These are phyloP conservation scores for Blastomussa wellsi DNA, from an alignment of 92 coral and sea anemone species.

Conservation along the genomic window DNA sequence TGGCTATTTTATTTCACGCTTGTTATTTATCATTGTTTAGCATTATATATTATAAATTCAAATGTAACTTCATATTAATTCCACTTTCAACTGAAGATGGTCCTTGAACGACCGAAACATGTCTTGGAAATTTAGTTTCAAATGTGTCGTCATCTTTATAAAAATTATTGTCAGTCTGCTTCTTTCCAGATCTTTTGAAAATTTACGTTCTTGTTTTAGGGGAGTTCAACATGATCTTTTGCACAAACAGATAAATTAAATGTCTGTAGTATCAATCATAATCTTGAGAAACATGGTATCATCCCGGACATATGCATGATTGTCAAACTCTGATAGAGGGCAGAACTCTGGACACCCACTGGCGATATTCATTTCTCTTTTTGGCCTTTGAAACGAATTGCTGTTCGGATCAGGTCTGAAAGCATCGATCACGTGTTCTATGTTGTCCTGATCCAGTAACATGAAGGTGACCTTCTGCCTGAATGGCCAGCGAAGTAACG, in stretches of 20 bases:
- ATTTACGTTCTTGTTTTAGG: too few species aligned
- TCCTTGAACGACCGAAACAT: too few species aligned
- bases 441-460: slow-evolving; percentile 71
- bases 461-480: slow-evolving; percentile 74
- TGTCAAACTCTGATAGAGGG: slow-evolving; percentile 64
- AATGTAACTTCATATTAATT: too few species aligned
- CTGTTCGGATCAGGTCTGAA: slow-evolving; percentile 88
- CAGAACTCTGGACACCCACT: slow-evolving; percentile 78
- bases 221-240: background rate
- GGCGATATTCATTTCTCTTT: slow-evolving; percentile 81
- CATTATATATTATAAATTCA: too few species aligned
- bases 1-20: too few species aligned
- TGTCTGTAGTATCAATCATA: slow-evolving; percentile 57
- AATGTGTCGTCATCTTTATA: too few species aligned
- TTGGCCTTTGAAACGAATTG: slow-evolving; percentile 81
- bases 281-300: slow-evolving; percentile 74
- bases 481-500: slow-evolving; percentile 81
- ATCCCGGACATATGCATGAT: slow-evolving; percentile 71
- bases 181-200: too few species aligned
- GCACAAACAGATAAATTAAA: background rate
- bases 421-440: slow-evolving; percentile 81
- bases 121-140: too few species aligned
- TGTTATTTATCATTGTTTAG: too few species aligned
- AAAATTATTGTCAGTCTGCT: too few species aligned
- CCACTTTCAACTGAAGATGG: too few species aligned